Conservation (phyloP, 1,140 invertebrate genomes). For the Heliconius melpomene region DNA sequence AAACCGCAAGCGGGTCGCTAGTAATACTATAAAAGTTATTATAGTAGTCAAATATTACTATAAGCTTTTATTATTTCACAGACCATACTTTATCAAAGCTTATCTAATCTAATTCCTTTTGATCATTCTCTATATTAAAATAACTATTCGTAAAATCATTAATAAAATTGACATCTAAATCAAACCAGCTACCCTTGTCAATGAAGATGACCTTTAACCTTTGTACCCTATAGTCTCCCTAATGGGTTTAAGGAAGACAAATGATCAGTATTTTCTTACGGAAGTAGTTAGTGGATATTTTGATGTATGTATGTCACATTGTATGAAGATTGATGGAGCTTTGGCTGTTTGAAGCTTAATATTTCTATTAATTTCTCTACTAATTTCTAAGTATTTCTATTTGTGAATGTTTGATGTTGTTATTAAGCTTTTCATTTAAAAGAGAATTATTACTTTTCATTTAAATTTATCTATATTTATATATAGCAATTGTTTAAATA, state of each 20-base stretch:
- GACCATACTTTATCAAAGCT: background rate
- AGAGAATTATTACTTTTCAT: too few relatives aligned
- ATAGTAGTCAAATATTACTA: too few relatives aligned
- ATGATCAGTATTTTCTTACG: conserved; percentile 1
- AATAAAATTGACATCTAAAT: background rate
- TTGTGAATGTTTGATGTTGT: background rate
- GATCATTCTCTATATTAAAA: background rate
- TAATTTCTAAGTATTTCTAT: conserved; percentile 4
- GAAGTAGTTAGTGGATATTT: conserved; percentile 9
- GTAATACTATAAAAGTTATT: too few relatives aligned
- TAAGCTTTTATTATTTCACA: background rate
- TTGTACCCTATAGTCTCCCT: background rate
- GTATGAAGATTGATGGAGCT: conserved; percentile 1
- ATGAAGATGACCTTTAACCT: background rate
- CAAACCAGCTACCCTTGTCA: background rate
- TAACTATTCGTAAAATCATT: background rate
- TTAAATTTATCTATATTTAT: too few relatives aligned
- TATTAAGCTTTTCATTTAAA: background rate
- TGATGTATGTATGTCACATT: background rate
- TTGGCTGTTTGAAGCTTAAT: background rate
- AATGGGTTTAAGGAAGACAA: conserved; percentile 10
- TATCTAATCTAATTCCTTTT: background rate
- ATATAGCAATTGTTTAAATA: too few relatives aligned
- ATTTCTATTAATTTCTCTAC: too few relatives aligned
- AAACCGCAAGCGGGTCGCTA: too few relatives aligned